Percentiles rank a stretch among this genome's conserved stretches.
phyloP scores from a whole-genome alignment of 2,113 vertebrate genomes.

The Hyperopisus bebe region DNA sequence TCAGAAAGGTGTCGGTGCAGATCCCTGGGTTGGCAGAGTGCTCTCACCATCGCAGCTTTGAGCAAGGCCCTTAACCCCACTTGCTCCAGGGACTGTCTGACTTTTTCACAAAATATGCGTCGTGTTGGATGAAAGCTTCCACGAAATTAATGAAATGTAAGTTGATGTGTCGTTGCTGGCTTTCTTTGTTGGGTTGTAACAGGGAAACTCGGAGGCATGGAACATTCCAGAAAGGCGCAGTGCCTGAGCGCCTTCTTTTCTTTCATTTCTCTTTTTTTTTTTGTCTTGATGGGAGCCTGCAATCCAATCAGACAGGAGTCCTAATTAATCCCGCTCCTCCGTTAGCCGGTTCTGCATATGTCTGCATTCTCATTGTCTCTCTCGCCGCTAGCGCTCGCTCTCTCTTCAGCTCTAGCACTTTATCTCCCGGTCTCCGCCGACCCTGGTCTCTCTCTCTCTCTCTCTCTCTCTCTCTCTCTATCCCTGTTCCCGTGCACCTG shows the following conservation, averaged over 20 bases:
- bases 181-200: background rate
- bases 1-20: background rate
- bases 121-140: background rate
- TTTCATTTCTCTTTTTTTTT: background rate
- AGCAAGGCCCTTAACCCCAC: background rate
- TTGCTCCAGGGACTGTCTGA: background rate
- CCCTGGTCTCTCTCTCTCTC: background rate
- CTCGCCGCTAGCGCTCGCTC: background rate
- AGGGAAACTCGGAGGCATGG: background rate
- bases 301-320: slow-evolving; percentile 35
- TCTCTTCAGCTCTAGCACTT: background rate
- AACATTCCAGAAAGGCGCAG: background rate
- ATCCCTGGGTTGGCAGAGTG: background rate
- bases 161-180: background rate
- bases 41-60: background rate
- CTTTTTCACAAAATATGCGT: background rate
- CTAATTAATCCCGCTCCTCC: slow-evolving; percentile 43
- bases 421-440: background rate
- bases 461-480: background rate
- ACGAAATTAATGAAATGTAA: background rate
- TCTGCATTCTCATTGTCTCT: slow-evolving; percentile 3
- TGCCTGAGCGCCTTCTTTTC: background rate
- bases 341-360: slow-evolving; percentile 33
- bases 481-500: slow-evolving; percentile 24
- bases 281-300: slow-evolving; percentile 27